These are phyloP conservation scores for Diarsia brunnea DNA, from an alignment of 2,888 invertebrate genomes.

Conservation along the genomic window DNA sequence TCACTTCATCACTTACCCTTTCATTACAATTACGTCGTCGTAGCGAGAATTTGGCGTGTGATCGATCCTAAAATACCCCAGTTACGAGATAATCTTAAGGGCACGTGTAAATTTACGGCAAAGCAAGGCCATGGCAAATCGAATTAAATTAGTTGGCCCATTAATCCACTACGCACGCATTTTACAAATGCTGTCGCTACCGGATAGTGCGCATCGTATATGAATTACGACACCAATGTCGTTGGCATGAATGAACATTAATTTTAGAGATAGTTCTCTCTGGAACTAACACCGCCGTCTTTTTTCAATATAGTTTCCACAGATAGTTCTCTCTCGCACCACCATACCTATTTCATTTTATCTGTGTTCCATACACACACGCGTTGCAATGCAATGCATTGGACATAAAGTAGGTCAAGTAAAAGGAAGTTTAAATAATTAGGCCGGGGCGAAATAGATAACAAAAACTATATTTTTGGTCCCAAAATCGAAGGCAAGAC, in stretches of 20 bases:
- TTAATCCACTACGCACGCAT: background rate
- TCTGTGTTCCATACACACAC: background rate
- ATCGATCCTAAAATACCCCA: conserved; percentile 21
- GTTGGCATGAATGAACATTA: background rate
- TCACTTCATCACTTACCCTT: conserved; percentile 2
- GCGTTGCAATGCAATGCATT: background rate
- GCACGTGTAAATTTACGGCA: conserved; percentile 23
- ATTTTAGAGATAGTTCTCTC: background rate
- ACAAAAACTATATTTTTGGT: conserved; percentile 50
- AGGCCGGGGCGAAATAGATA: background rate
- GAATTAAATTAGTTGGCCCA: conserved; percentile 11
- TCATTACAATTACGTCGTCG: background rate
- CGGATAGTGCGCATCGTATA: background rate
- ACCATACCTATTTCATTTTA: background rate
- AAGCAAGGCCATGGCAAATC: conserved; percentile 27
- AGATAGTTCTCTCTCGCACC: background rate
- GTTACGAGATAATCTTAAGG: background rate
- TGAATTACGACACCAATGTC: background rate
- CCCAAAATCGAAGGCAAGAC: conserved; percentile 47
- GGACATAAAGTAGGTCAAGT: background rate
- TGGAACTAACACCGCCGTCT: background rate
- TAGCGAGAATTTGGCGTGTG: conserved; percentile 22
- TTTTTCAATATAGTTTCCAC: background rate
- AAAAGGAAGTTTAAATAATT: background rate
- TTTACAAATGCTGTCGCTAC: background rate